Base-by-base conservation (phyloP, 2,797 vertebrate species). In the Phyllotis vaccarum region DNA sequence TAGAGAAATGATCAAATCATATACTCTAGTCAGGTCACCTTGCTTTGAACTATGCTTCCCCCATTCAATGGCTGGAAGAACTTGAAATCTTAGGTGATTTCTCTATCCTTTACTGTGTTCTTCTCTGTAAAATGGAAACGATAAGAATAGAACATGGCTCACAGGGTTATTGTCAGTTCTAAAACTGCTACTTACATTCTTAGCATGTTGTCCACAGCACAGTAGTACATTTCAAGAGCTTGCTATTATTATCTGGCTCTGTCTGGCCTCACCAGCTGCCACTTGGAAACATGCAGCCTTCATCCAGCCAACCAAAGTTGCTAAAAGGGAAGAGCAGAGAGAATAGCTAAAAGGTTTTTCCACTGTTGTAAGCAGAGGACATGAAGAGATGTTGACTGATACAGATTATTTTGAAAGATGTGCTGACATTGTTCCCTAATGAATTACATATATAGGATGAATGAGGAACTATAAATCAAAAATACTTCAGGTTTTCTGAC, bases 161-260 rank as follows among this genome's bases (percentile, higher is more conserved):
- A 27, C 13, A 66, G 8, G 9, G 17, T 81, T 82, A 86, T 70
- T 78, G 46, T 56, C 24, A 89, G 21, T 75, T 80, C 85, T 37
- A 66, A 90, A 81, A 46, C n/a, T 91, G 29, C 24, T 60, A 72
- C 43, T 90, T 83, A 60, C 34, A 37, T n/a, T 75, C 56, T 89
- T 93, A 89, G 43, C 78, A 96, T 68, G 6, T 91, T 74, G 60
- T 81, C 78, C 83, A 43, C n/a, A 90, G 34, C 13, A n/a, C 40
- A 64, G 58, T 66, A 81, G n/a, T 92, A 10, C 3, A n/a, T 37
- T 88, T 0, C 7, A 91, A 60, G 37, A 75, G 60, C 89, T 90
- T 95, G 22, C 64, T 93, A 12, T 92, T 94, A 85, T 95, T 81
- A 90, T 85, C 70, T 96, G 76, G 34, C 40, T 91, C 70, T 34